Base-by-base conservation (phyloP, 2,888 invertebrate genomes). In the Mesorhabditis sp. region DNA sequence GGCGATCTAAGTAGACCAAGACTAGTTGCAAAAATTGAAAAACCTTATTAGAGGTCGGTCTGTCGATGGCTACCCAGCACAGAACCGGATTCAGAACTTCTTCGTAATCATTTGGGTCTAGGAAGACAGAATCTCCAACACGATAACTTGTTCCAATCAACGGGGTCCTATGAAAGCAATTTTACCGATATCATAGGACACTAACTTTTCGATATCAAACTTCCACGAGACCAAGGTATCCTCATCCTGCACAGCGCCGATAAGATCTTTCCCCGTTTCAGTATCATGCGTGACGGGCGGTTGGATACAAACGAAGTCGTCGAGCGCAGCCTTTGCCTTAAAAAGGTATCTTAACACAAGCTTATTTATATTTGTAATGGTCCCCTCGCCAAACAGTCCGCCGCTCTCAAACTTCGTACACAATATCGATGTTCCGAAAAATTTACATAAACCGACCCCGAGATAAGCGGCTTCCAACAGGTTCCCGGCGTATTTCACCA, bases 171-270 rank as follows among this genome's bases (percentile, higher is more conserved):
- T 13, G n/a, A n/a, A 50, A 50, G n/a, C n/a, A 50, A 50, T 13
- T 13, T 50, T 13, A 50, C 7, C 7, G 7, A n/a, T 50, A 50
- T 50, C n/a, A 10, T 50, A 50, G 58, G n/a, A 50, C 58, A 50
- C 58, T 50, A 13, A 50, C 58, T 50, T 50, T 50, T 50, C 58
- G n/a, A 50, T 50, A n/a, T 50, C 58, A 50, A 50, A 50, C 7
- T n/a, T 10, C 58, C 58, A 50, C 28, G 28, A 28, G 28, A 28
- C 28, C 28, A 28, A 2, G 28, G 28, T 2, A 50, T n/a, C n/a
- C 58, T n/a, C 58, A 50, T 13, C n/a, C 58, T 50, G 58, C 58
- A n/a, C 58, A 50, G 58, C 58, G 58, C 58, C n/a, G n/a, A 50
- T 50, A 50, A 50, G 10, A n/a, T 50, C 58, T 50, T 50, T 50